Evolutionary conservation across 2,113 vertebrate genomes (phyloP), one percentile per base, ranked within the genome.

Genomic region (Coryphaenoides rupestris): DNA sequence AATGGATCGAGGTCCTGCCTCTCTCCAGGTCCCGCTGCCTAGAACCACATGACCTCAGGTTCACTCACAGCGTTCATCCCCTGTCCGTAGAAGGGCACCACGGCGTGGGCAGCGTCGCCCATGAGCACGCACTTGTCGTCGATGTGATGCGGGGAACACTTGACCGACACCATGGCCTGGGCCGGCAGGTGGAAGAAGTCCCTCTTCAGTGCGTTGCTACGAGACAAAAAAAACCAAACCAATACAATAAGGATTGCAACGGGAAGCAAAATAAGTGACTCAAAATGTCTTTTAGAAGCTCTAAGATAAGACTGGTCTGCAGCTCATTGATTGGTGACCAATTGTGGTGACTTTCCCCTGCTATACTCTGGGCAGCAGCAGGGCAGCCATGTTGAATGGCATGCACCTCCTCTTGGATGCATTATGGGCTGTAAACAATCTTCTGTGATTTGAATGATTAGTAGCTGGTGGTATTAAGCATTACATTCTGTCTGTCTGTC

Each of bases 11-110:
- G 47, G 16, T n/a, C 47, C 15, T n/a, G 47, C 47, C 47, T n/a
- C 17, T 50, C 15, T 50, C n/a, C 17, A n/a, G n/a, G n/a, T n/a
- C n/a, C 5, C 47, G 1, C 15, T n/a, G 13, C 47, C 47, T 45
- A 12, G 13, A 45, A 45, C 40, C 5, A 45, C 47, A 50, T 23
- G 49, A 19, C 33, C 13, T 40, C 33, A 10, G 33, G 33, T 61
- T 50, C 64, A 93, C 95, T 95, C 66, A 99, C 98, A 2, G 96
- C 96, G 16, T 99, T 99, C 96, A 99, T 99, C 65, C 98, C 98
- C 86, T 99, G 98, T 2, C 98, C 98, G 0, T 95, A 99, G 86
- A 99, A 99, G 1, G 98, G 98, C 57, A 99, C 98, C 0, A 98
- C 86, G 0, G 96, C 98, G 0, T 99, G 98, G 0, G 95, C 98